These are phyloP conservation scores for Drosophila mayaguana DNA, from an alignment of 2,888 invertebrate species.

Conservation along the genomic window DNA sequence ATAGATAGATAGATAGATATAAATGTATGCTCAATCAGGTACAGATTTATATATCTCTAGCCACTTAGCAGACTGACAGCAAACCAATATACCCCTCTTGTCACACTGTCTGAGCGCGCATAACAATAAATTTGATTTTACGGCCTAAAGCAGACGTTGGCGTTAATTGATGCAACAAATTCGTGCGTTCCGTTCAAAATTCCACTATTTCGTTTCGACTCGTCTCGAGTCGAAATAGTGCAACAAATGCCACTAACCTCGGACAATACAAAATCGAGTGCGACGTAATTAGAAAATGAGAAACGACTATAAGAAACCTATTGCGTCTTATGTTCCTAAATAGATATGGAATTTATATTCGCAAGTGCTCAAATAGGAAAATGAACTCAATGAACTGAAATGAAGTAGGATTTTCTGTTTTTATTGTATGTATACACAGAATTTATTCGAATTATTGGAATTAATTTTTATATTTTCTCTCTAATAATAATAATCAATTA, in stretches of 20 bases:
- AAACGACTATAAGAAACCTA: constrained; percentile 24
- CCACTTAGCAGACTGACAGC: too few relatives aligned
- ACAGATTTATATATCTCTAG: too few relatives aligned
- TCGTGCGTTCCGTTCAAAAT: constrained; percentile 31
- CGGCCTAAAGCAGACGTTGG: constrained; percentile 44
- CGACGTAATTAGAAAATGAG: constrained; percentile 44
- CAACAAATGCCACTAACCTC: constrained; percentile 66
- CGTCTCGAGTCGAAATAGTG: constrained; percentile 19
- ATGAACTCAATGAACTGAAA: too few relatives aligned
- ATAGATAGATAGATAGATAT: too few relatives aligned
- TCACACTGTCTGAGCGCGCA: neutral
- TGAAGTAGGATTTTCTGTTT: too few relatives aligned
- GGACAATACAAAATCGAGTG: constrained; percentile 52
- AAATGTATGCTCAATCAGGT: too few relatives aligned
- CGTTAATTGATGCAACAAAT: constrained; percentile 55
- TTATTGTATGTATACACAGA: too few relatives aligned
- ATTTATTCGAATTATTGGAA: too few relatives aligned
- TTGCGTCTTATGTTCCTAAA: constrained; percentile 20
- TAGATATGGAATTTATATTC: neutral
- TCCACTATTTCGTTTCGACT: constrained; percentile 19
- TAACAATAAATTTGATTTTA: constrained; percentile 30
- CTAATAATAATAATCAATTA: too few relatives aligned
- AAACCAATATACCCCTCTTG: neutral
- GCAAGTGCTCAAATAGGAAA: neutral
- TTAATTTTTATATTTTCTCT: too few relatives aligned